phyloP scores from a whole-genome alignment of 2,113 vertebrate genomes.

The Ginglymostoma cirratum region DNA sequence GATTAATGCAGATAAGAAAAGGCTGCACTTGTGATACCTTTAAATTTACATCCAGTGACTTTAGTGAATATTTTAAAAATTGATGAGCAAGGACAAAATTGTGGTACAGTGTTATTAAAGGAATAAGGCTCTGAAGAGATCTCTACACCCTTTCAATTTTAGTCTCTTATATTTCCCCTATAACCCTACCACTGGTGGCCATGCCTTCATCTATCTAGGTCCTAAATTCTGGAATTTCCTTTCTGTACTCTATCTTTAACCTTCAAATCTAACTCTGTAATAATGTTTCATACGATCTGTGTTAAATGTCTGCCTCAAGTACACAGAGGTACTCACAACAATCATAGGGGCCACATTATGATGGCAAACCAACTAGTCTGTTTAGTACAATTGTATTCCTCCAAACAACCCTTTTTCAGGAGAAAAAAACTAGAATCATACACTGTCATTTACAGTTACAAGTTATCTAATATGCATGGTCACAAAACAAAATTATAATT shows the following conservation, averaged over 20 bases:
- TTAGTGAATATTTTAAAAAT: background rate
- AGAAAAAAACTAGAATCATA: no score
- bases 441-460: no score
- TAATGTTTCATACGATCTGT: no score
- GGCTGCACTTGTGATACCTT: background rate
- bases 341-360: no score
- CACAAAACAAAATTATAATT: no score
- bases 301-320: no score
- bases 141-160: background rate
- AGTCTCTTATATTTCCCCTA: no score
- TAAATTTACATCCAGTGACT: background rate
- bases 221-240: background rate
- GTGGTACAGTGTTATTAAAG: background rate
- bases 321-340: no score
- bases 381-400: no score
- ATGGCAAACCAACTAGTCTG: no score
- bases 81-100: background rate
- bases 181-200: background rate
- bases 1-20: background rate
- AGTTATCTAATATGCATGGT: no score
- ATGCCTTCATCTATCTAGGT: background rate
- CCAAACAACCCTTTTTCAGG: no score
- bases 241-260: background rate
- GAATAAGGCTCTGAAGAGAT: background rate
- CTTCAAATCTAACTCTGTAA: background rate